A percentile compares a stretch with the other conserved stretches of the same genome.
These are phyloP conservation scores for Tamias sibiricus DNA, from an alignment of 2,113 vertebrate genomes.

Conservation along the genomic window DNA sequence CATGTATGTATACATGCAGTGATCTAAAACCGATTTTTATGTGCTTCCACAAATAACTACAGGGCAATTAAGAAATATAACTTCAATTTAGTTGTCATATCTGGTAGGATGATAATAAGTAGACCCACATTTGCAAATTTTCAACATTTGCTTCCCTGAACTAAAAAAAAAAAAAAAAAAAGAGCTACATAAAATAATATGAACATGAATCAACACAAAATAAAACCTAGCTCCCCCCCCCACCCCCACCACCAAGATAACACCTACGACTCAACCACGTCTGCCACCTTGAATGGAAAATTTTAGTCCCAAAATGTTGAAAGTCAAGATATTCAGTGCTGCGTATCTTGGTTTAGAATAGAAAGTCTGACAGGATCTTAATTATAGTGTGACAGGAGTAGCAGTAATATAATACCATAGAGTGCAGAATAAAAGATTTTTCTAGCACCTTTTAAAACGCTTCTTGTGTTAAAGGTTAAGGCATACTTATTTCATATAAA, in stretches of 20 bases:
- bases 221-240: background rate
- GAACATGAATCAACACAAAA: constrained; percentile 17
- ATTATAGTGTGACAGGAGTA: constrained; percentile 68
- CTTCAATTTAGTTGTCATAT: background rate
- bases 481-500: constrained; percentile 21
- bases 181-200: constrained; percentile 2
- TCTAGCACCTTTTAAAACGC: background rate
- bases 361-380: constrained; percentile 71
- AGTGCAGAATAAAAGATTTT: constrained; percentile 54
- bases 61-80: background rate
- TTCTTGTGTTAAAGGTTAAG: constrained; percentile 46
- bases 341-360: constrained; percentile 73
- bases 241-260: background rate
- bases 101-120: background rate
- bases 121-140: background rate
- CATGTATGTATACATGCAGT: background rate
- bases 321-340: constrained; percentile 67
- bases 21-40: background rate
- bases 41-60: background rate
- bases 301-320: constrained; percentile 56
- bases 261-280: constrained; percentile 7
- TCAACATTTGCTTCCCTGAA: background rate
- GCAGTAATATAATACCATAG: constrained; percentile 58
- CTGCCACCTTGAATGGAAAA: constrained; percentile 72
- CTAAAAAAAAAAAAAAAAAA: background rate